Conservation (phyloP, 37 sponge, comb jelly and placozoan species). For the Beroe ovata region DNA sequence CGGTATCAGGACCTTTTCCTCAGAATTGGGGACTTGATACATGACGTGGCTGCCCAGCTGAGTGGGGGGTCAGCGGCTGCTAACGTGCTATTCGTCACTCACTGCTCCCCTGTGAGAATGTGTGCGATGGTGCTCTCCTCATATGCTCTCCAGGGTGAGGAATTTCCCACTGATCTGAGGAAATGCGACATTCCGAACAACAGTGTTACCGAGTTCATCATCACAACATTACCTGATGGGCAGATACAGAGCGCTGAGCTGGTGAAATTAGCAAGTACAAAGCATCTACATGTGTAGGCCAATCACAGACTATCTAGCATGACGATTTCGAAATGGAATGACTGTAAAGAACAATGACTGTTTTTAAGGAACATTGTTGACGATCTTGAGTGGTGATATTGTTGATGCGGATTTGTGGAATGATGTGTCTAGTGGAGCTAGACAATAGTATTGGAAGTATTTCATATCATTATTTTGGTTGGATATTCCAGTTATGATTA, state of each 20-base stretch:
- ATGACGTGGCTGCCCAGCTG: background rate
- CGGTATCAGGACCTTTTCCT: background rate
- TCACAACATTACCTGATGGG: background rate
- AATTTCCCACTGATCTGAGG: background rate
- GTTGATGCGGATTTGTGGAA: no score
- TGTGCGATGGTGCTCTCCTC: constrained; percentile 57
- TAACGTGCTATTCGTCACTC: constrained; percentile 27
- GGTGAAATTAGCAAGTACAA: constrained; percentile 21
- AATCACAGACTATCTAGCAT: no score
- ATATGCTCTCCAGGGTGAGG: background rate
- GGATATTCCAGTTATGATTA: no score
- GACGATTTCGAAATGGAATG: no score
- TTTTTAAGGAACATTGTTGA: no score
- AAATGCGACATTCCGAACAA: constrained; percentile 55
- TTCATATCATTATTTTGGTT: no score
- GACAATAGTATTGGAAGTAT: no score
- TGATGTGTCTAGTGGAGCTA: no score
- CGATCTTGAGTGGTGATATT: no score
- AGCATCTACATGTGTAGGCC: constrained; percentile 27
- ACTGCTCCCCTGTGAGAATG: constrained; percentile 39
- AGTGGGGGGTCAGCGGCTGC: background rate
- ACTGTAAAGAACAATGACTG: no score
- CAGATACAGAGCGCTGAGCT: constrained; percentile 29
- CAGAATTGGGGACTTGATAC: constrained; percentile 1
- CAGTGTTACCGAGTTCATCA: constrained; percentile 33